Conservation (phyloP, 2,888 invertebrate genomes). For the Campopleginae sp. region DNA sequence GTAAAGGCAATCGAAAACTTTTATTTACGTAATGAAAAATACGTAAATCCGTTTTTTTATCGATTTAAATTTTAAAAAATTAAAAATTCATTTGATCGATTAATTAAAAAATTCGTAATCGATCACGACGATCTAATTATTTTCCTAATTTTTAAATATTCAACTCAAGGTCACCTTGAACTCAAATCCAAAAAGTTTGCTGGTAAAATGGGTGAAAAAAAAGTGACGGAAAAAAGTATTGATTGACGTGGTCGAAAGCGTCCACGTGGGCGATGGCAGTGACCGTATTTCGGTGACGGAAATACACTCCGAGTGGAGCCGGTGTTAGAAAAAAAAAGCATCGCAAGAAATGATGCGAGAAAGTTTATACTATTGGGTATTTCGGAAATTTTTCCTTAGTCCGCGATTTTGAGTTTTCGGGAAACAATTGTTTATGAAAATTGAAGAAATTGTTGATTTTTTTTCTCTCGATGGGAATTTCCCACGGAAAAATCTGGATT, state of each 20-base stretch:
- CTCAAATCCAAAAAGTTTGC: neutral
- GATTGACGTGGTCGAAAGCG: conserved; percentile 46
- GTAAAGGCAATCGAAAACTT: conserved; percentile 61
- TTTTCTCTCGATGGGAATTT: neutral
- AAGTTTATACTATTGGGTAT: neutral
- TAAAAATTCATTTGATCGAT: neutral
- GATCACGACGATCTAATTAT: neutral
- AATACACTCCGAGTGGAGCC: conserved; percentile 66
- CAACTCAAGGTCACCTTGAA: neutral
- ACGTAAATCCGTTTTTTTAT: neutral
- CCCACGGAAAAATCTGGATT: neutral
- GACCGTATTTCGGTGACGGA: conserved; percentile 73
- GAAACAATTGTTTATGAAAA: neutral
- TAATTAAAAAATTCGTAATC: neutral
- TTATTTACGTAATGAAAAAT: neutral
- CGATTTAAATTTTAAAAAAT: neutral
- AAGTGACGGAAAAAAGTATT: conserved; percentile 27
- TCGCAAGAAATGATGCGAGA: neutral
- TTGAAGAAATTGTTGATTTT: neutral
- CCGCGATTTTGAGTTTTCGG: neutral
- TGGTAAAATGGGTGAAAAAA: neutral
- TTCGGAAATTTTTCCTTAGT: neutral
- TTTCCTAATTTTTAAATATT: neutral
- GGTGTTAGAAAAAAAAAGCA: neutral
- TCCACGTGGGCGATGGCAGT: conserved; percentile 76